Evolutionary conservation across 2,113 vertebrate genomes (phyloP).

Genomic region (Fregetta grallaria): DNA sequence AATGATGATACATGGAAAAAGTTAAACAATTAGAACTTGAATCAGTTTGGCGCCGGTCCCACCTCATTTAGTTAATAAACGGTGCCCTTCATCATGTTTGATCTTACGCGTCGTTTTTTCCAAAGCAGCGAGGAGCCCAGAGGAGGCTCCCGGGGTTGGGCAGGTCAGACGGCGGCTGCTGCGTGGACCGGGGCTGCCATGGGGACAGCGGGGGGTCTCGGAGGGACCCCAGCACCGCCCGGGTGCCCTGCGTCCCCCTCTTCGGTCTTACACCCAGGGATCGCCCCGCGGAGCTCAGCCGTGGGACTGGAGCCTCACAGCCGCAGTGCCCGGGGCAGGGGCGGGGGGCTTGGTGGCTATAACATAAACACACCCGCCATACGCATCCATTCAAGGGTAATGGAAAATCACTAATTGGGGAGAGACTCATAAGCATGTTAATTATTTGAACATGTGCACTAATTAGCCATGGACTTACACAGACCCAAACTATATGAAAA

Average conservation of each 20-base stretch:
- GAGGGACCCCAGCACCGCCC: background rate
- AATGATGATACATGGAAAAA: constrained; percentile 53
- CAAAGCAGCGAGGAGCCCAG: background rate
- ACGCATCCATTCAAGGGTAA: fast-evolving
- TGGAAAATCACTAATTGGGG: background rate
- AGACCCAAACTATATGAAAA: background rate
- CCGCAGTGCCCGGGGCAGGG: background rate
- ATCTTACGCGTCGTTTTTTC: background rate
- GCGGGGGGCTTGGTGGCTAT: fast-evolving
- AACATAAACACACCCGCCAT: background rate
- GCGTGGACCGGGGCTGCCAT: fast-evolving
- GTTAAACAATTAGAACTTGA: constrained; percentile 30
- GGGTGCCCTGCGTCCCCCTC: background rate
- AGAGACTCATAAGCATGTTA: background rate
- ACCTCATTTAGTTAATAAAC: background rate
- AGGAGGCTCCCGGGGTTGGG: background rate
- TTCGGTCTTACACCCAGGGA: background rate
- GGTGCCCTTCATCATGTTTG: background rate
- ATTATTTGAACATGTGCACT: background rate
- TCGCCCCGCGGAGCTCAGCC: fast-evolving
- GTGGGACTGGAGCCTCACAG: no score
- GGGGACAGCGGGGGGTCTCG: background rate
- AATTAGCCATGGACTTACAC: background rate
- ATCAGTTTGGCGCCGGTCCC: background rate
- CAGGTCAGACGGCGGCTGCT: background rate